These are phyloP conservation scores for Helicoverpa assulta DNA, from an alignment of 2,888 invertebrate species.

Conservation along the genomic window DNA sequence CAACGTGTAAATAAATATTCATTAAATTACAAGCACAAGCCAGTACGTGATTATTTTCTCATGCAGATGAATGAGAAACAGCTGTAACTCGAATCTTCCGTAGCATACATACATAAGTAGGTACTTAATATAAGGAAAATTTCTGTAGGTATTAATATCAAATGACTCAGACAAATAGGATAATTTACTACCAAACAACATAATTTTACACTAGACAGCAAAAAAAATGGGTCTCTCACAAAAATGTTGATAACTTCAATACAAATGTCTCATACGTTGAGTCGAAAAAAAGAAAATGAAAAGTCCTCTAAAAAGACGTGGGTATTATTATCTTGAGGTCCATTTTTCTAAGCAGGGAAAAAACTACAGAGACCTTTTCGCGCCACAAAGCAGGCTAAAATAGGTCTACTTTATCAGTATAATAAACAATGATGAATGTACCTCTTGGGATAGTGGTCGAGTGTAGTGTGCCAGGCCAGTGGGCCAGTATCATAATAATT, in stretches of 20 bases:
- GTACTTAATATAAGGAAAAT: conserved; percentile 15
- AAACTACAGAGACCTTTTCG: background rate
- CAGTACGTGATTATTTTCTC: conserved; percentile 4
- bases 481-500: conserved; percentile 16
- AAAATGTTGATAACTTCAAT: background rate
- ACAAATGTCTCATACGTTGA: background rate
- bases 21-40: background rate
- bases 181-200: background rate
- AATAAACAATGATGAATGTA: conserved; percentile 20
- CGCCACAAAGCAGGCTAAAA: background rate
- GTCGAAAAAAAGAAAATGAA: background rate
- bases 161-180: background rate
- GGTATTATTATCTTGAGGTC: background rate
- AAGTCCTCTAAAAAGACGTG: background rate
- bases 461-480: conserved; percentile 1
- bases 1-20: conserved; percentile 1
- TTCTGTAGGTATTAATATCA: background rate
- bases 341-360: background rate
- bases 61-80: conserved; percentile 19
- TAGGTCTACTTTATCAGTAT: background rate
- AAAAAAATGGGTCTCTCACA: background rate
- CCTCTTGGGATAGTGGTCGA: conserved; percentile 37
- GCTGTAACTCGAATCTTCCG: background rate
- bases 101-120: background rate
- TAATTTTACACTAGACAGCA: background rate